phyloP scores from a whole-genome alignment of 1,140 invertebrate species.

The Lineus longissimus region DNA sequence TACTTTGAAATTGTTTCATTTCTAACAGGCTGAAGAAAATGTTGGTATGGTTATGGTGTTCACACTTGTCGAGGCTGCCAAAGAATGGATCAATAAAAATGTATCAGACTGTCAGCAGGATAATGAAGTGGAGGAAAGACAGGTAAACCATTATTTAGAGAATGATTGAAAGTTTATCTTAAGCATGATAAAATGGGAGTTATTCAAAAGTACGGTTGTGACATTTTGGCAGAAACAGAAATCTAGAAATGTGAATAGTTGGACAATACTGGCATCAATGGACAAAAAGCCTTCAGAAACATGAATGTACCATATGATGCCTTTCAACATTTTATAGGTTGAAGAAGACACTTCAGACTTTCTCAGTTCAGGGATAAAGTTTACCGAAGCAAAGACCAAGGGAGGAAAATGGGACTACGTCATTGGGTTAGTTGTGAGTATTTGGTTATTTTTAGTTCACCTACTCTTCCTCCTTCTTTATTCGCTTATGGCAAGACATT shows the following conservation, averaged over 20 bases:
- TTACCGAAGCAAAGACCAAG: slow-evolving; percentile 20
- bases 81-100: slow-evolving; percentile 27
- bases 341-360: too few relatives aligned
- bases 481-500: too few relatives aligned
- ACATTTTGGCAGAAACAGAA: too few relatives aligned
- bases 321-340: too few relatives aligned
- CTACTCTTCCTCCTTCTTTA: not conserved
- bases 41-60: slow-evolving; percentile 27
- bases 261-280: too few relatives aligned
- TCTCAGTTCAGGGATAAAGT: not conserved
- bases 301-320: too few relatives aligned
- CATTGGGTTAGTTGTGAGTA: slow-evolving; percentile 26
- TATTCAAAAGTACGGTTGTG: too few relatives aligned
- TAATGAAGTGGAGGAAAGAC: not conserved
- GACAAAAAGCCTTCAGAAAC: too few relatives aligned
- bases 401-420: slow-evolving; percentile 31
- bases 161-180: too few relatives aligned
- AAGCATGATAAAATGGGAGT: too few relatives aligned
- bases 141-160: too few relatives aligned
- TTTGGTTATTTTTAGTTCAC: not conserved
- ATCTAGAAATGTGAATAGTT: too few relatives aligned
- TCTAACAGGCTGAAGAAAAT: slow-evolving; percentile 21
- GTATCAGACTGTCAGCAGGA: not conserved
- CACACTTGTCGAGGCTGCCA: slow-evolving; percentile 23
- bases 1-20: not conserved